A percentile compares a stretch with the other conserved stretches of the same genome.
Evolutionary conservation across 2,888 invertebrate species (phyloP).

Genomic region (Hesperia comma): DNA sequence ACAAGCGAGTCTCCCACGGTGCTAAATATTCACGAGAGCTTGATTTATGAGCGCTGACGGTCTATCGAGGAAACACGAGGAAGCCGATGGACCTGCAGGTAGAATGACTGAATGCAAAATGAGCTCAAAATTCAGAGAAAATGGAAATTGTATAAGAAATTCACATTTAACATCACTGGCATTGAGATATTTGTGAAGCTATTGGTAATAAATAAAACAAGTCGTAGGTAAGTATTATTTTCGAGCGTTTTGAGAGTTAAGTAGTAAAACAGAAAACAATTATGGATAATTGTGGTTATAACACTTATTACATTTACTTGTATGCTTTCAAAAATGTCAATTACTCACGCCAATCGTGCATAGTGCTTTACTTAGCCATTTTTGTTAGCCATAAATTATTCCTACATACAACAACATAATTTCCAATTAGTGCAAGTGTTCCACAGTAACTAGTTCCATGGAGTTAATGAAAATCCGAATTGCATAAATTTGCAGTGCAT

Average conservation of each 20-base stretch:
- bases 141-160: background rate
- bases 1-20: slow-evolving; percentile 41
- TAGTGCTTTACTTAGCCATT: too few species aligned
- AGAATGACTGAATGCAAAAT: slow-evolving; percentile 19
- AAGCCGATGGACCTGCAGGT: slow-evolving; percentile 23
- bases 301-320: too few species aligned
- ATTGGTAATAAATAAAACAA: too few species aligned
- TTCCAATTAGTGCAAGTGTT: slow-evolving; percentile 26
- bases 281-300: too few species aligned
- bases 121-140: background rate
- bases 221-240: too few species aligned
- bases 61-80: slow-evolving; percentile 28
- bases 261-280: too few species aligned
- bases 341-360: too few species aligned
- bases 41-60: slow-evolving; percentile 44
- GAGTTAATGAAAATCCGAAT: slow-evolving; percentile 19
- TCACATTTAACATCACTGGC: background rate
- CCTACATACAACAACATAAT: background rate
- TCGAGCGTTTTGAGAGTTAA: too few species aligned
- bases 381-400: background rate
- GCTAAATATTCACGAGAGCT: slow-evolving; percentile 63
- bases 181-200: background rate
- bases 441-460: slow-evolving; percentile 8
- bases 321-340: too few species aligned
- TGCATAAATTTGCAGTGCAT: slow-evolving; percentile 21